phyloP scores from a whole-genome alignment of 2,797 vertebrate species.

The Cossypha heuglini region DNA sequence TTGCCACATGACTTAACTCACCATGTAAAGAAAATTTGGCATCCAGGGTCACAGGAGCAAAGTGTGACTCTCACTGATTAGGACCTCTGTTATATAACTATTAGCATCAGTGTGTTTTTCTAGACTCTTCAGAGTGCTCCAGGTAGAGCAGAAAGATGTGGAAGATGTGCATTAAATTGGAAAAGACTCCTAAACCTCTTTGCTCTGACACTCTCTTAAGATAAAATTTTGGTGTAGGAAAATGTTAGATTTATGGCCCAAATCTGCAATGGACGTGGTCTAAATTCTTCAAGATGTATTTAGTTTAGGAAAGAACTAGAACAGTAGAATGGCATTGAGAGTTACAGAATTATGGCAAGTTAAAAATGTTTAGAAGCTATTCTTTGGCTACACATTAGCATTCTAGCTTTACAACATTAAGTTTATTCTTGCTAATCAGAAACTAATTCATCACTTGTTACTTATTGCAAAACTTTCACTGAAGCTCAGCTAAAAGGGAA shows the following conservation, averaged over 20 bases:
- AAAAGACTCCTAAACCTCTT: neutral
- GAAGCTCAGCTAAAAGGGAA: neutral
- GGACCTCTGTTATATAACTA: neutral
- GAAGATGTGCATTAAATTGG: neutral
- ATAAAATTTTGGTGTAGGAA: neutral
- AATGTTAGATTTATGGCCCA: neutral
- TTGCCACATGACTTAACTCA: slow-evolving; percentile 65
- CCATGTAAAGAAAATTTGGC: slow-evolving; percentile 17
- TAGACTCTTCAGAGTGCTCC: neutral
- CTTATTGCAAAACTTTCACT: neutral
- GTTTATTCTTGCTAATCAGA: slow-evolving; percentile 43
- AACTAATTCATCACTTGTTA: slow-evolving; percentile 28
- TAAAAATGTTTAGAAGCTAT: neutral
- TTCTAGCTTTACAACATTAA: neutral
- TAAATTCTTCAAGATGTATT: neutral
- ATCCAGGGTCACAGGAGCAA: slow-evolving; percentile 19
- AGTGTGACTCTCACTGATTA: neutral
- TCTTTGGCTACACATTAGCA: neutral
- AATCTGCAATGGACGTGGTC: neutral
- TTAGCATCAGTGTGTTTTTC: neutral
- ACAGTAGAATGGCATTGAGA: neutral
- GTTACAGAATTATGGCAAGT: neutral
- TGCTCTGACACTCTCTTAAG: neutral
- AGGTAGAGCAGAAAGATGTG: neutral
- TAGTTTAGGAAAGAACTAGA: neutral